Conservation (phyloP, 2,888 invertebrate genomes). For the Rhamnusium bicolor region DNA sequence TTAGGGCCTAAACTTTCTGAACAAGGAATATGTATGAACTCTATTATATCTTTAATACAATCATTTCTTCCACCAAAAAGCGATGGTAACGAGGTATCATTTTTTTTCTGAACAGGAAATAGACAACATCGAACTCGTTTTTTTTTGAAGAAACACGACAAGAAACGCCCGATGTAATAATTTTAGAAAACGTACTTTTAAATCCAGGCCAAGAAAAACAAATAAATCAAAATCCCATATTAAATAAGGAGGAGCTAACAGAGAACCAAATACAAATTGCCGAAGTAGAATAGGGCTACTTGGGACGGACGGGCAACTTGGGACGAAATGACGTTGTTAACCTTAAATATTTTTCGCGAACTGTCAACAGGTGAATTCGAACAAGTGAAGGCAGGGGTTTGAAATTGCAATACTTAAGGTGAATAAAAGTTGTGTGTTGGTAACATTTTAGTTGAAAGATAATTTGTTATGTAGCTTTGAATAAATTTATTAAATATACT, state of each 20-base stretch:
- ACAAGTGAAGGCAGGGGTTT: too few species aligned
- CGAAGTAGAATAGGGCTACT: too few species aligned
- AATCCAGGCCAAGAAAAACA: slow-evolving; percentile 18
- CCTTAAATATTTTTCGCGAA: too few species aligned
- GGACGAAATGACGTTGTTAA: too few species aligned
- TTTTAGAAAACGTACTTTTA: slow-evolving; percentile 23
- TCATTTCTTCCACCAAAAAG: slow-evolving; percentile 8
- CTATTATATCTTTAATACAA: slow-evolving; percentile 8
- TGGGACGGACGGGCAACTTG: too few species aligned
- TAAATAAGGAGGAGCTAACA: slow-evolving; percentile 10
- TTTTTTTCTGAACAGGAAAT: slow-evolving; percentile 21
- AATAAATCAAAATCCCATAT: slow-evolving; percentile 11
- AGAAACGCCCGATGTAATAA: slow-evolving; percentile 11
- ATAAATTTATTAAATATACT: too few species aligned
- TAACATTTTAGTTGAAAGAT: too few species aligned
- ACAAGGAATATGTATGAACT: slow-evolving; percentile 9
- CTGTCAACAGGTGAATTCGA: too few species aligned
- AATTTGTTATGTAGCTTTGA: too few species aligned
- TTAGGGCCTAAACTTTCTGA: slow-evolving; percentile 6
- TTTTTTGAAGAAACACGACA: slow-evolving; percentile 14
- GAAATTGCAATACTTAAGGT: too few species aligned
- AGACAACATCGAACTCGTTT: slow-evolving; percentile 36
- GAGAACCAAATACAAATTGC: slow-evolving; percentile 11
- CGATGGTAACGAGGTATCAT: slow-evolving; percentile 14
- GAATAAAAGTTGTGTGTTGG: too few species aligned